Base-by-base conservation (phyloP, 2,797 vertebrate genomes). In the Galago senegalensis region DNA sequence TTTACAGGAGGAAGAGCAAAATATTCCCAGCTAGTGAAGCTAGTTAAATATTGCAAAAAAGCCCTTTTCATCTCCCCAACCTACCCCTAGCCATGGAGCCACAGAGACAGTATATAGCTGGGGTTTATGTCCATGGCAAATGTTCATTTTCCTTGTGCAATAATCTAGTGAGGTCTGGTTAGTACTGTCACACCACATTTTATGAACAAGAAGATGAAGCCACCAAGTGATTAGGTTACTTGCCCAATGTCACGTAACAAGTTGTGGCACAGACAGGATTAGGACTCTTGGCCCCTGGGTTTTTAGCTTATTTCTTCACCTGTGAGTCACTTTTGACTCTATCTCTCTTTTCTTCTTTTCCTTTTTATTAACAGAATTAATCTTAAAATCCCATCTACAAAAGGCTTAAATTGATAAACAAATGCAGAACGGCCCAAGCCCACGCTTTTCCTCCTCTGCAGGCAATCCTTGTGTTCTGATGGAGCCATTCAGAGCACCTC, bases 241-340 rank as follows among this genome's bases (percentile, higher is more conserved):
- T 91, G 75, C 56, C 61, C n/a, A 91, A n/a, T 56, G 63, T 89
- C 89, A 56, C 27, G 29, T 80, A 95, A 91, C 89, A 97, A 89
- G 81, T 81, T 13, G 29, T 61, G 43, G 63, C 82, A 96, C 40
- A 88, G 40, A 84, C 5, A 43, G 49, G 49, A 81, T 29, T 61
- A 61, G 83, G 94, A 93, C 75, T 76, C 75, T 89, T 88, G 49
- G 43, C 53, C 37, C 90, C 61, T 93, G 58, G 34, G n/a, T 60
- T 93, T 94, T 94, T 77, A 92, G 75, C 12, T 93, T 49, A 27
- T 87, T 92, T 90, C 73, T 89, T 91, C 79, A 89, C 49, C 87
- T 77, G 10, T 83, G 56, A 93, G 11, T 89, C 86, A 94, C 17
- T 14, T 56, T 61, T n/a, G n/a, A 49, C 31, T 27, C 53, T 18